Conservation (phyloP, 1,140 invertebrate genomes). For the Drosophila neocordata region DNA sequence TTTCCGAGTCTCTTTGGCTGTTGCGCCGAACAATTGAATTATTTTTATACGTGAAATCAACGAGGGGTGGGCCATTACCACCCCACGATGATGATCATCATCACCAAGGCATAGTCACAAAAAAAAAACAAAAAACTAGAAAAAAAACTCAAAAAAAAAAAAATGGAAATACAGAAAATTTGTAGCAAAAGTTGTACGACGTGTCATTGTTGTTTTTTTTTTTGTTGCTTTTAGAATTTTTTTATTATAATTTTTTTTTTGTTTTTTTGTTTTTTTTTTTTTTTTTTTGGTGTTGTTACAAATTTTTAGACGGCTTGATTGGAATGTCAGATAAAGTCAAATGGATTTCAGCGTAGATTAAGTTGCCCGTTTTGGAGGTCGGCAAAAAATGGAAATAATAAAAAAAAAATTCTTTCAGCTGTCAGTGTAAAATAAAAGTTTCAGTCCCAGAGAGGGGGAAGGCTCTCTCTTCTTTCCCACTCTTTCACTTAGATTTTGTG, state of each 20-base stretch:
- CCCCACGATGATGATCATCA: slow-evolving; percentile 68
- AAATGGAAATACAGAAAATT: slow-evolving; percentile 61
- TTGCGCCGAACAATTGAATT: slow-evolving; percentile 81
- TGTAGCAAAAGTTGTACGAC: slow-evolving; percentile 78
- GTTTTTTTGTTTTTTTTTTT: slow-evolving; percentile 43
- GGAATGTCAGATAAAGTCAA: slow-evolving; percentile 82
- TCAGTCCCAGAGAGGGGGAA: slow-evolving; percentile 16
- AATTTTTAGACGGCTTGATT: slow-evolving; percentile 79
- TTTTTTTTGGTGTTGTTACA: slow-evolving; percentile 62
- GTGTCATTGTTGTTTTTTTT: slow-evolving; percentile 60
- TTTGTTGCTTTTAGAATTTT: slow-evolving; percentile 28
- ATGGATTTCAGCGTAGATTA: slow-evolving; percentile 82
- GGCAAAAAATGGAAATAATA: slow-evolving; percentile 45
- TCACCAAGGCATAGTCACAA: slow-evolving; percentile 31
- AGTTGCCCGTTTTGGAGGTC: slow-evolving; percentile 60
- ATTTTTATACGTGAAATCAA: slow-evolving; percentile 72
- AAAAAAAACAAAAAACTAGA: slow-evolving; percentile 35
- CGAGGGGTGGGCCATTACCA: slow-evolving; percentile 69
- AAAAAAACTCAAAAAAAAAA: slow-evolving; percentile 42
- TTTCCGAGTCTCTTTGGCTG: slow-evolving; percentile 68
- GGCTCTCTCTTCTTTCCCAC: too few species aligned
- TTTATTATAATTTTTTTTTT: slow-evolving; percentile 44
- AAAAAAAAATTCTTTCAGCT: slow-evolving; percentile 45
- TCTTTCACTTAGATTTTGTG: slow-evolving; percentile 10
- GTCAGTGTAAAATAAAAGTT: slow-evolving; percentile 33